These are phyloP conservation scores for Perca schrenkii DNA, from an alignment of 2,113 vertebrate genomes.

Conservation along the genomic window DNA sequence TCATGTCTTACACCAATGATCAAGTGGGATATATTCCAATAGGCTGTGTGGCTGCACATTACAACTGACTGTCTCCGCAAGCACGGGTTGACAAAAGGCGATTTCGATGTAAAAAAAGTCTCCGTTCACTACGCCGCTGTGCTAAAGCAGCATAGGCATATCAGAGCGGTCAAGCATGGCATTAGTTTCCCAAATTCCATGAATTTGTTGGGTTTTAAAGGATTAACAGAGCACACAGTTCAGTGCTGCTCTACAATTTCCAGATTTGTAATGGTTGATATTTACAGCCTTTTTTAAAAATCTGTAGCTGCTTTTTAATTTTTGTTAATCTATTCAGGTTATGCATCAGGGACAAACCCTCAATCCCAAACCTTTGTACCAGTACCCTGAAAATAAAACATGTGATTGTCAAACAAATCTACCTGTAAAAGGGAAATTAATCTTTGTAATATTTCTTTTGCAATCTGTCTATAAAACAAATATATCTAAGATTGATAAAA, in stretches of 20 bases:
- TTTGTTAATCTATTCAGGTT: constrained; percentile 46
- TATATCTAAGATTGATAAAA: constrained; percentile 27
- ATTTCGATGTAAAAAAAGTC: constrained; percentile 61
- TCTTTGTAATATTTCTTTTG: neutral
- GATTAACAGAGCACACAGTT: constrained; percentile 75
- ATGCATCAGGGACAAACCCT: constrained; percentile 15
- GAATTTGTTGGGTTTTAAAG: constrained; percentile 78
- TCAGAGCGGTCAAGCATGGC: constrained; percentile 65
- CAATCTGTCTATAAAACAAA: constrained; percentile 2
- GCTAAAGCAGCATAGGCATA: constrained; percentile 51
- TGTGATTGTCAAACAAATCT: constrained; percentile 1
- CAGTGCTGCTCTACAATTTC: constrained; percentile 58
- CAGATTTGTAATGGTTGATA: constrained; percentile 74
- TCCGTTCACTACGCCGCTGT: constrained; percentile 33
- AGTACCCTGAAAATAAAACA: neutral
- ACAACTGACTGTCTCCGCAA: constrained; percentile 10
- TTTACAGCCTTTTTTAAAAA: constrained; percentile 49
- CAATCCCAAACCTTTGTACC: neutral
- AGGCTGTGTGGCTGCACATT: constrained; percentile 33
- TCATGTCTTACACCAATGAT: constrained; percentile 42
- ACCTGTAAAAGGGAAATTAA: neutral
- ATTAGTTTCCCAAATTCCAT: constrained; percentile 78
- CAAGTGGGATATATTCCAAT: constrained; percentile 21
- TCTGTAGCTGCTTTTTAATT: constrained; percentile 52
- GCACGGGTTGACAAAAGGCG: constrained; percentile 38